phyloP scores from a whole-genome alignment of 2,113 vertebrate genomes.

The Python bivittatus region DNA sequence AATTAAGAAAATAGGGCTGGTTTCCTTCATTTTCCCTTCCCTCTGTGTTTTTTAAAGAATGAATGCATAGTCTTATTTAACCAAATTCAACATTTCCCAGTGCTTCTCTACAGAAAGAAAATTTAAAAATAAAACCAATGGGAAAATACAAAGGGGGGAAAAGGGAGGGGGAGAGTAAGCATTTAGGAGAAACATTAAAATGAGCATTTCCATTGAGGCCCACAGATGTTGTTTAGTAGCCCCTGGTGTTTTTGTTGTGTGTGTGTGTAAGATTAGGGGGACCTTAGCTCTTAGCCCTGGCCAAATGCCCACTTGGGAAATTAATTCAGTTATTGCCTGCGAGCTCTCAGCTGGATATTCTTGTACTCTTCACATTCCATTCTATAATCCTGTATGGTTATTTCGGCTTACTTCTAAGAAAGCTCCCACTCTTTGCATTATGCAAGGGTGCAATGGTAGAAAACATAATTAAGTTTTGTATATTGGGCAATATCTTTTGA shows the following conservation, averaged over 20 bases:
- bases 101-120: background rate
- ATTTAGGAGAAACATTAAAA: background rate
- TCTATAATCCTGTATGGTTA: conserved; percentile 12
- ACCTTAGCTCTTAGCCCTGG: conserved; percentile 8
- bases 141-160: background rate
- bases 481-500: conserved; percentile 19
- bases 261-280: background rate
- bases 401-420: background rate
- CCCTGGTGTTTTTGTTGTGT: background rate
- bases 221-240: background rate
- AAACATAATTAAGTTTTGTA: conserved; percentile 18
- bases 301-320: conserved; percentile 35
- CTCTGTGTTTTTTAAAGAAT: background rate
- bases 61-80: background rate
- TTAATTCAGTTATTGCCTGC: conserved; percentile 32
- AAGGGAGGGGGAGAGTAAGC: background rate
- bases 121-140: conserved; percentile 12
- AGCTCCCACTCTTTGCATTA: background rate
- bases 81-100: background rate
- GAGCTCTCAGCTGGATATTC: conserved; percentile 27
- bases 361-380: conserved; percentile 15
- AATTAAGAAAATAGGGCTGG: background rate
- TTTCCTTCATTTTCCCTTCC: background rate
- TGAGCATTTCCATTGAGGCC: background rate
- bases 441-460: conserved; percentile 1